Conservation (phyloP, 1,140 invertebrate genomes). For the Helicoverpa armigera region DNA sequence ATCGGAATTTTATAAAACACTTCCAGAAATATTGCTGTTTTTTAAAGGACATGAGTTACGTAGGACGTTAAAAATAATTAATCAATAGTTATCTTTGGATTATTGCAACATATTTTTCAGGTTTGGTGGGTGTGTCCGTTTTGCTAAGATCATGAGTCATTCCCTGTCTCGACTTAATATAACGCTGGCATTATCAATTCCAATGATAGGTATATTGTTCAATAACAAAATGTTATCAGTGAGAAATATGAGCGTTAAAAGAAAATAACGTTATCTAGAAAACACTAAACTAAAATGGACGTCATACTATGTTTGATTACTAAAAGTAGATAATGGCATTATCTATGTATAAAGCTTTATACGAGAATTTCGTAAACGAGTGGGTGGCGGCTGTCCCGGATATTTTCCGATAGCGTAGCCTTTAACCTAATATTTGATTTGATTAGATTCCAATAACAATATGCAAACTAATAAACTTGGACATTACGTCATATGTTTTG, state of each 20-base stretch:
- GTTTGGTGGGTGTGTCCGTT: slow-evolving; percentile 29
- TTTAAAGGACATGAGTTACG: no score
- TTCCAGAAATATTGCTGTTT: background rate
- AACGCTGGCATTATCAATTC: background rate
- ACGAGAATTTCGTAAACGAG: slow-evolving; percentile 7
- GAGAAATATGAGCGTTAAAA: slow-evolving; percentile 1
- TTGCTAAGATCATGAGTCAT: slow-evolving; percentile 13
- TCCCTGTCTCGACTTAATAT: background rate
- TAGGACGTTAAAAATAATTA: no score
- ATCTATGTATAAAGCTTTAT: slow-evolving; percentile 29
- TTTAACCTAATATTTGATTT: slow-evolving; percentile 19
- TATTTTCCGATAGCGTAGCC: slow-evolving; percentile 34
- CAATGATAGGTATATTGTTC: background rate
- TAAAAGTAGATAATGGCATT: slow-evolving; percentile 16
- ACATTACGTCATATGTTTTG: slow-evolving; percentile 6
- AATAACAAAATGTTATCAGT: slow-evolving; percentile 34
- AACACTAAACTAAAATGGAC: slow-evolving; percentile 8
- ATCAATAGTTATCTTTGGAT: no score
- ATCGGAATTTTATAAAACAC: background rate
- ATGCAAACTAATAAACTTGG: background rate
- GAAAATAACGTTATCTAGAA: slow-evolving; percentile 29
- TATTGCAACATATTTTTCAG: no score
- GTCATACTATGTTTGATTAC: slow-evolving; percentile 24
- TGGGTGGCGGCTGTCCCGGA: slow-evolving; percentile 15
- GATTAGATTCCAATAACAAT: slow-evolving; percentile 33